Evolutionary conservation across 2,113 vertebrate genomes (phyloP).

Genomic region (Albula goreensis): DNA sequence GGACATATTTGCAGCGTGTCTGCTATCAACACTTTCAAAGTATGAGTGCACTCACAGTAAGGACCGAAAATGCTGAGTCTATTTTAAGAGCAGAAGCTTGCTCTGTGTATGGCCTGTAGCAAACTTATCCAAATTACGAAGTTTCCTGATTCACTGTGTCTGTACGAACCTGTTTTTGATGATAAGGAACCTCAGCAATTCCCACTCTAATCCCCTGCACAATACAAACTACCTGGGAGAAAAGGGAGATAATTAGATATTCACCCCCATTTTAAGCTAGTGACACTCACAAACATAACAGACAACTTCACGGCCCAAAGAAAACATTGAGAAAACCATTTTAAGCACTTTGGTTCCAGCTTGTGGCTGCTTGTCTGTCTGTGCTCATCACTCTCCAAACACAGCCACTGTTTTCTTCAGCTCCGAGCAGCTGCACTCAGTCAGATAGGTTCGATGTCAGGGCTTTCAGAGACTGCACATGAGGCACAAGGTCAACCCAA

Average conservation of each 20-base stretch:
- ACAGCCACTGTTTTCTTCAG: background rate
- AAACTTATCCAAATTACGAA: no score
- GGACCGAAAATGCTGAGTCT: background rate
- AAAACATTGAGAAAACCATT: background rate
- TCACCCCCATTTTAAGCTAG: background rate
- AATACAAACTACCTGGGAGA: background rate
- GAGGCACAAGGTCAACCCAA: no score
- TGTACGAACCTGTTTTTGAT: background rate
- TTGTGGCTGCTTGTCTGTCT: background rate
- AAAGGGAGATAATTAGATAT: no score
- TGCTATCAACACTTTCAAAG: background rate
- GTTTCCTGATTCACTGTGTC: background rate
- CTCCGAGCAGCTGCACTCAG: background rate
- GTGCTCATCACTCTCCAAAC: background rate
- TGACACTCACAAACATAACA: background rate
- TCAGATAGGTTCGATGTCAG: background rate
- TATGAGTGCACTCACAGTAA: background rate
- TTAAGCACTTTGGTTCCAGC: background rate
- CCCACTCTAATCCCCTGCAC: background rate
- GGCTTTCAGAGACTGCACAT: background rate
- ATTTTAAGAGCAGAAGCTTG: background rate
- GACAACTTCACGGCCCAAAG: background rate
- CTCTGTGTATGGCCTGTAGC: no score
- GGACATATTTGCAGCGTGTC: background rate
- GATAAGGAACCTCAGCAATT: background rate